phyloP scores from a whole-genome alignment of 2,797 vertebrate genomes.

The Clarias fuscus region DNA sequence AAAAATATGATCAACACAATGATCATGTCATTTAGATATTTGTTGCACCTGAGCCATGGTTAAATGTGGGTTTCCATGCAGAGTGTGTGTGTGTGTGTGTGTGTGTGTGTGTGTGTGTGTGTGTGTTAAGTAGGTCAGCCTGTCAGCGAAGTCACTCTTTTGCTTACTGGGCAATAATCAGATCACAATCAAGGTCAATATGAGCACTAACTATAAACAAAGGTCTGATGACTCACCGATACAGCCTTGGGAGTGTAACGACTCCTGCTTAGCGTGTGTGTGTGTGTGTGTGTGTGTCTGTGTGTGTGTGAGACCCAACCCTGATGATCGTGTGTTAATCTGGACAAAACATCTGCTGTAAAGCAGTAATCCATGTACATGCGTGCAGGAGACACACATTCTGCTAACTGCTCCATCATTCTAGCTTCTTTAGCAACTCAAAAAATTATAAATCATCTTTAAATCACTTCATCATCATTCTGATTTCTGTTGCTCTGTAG shows the following conservation, averaged over 20 bases:
- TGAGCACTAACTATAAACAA: conserved; percentile 20
- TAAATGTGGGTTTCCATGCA: neutral
- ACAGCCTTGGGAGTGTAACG: conserved; percentile 2
- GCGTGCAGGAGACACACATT: neutral
- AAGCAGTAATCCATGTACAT: conserved; percentile 66
- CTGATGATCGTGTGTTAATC: conserved; percentile 70
- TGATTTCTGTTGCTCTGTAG: neutral
- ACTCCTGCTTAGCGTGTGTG: conserved; percentile 32
- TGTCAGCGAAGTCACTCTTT: conserved; percentile 5
- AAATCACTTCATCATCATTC: neutral
- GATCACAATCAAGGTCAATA: conserved; percentile 32
- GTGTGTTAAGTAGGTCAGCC: conserved; percentile 14
- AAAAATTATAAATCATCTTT: neutral
- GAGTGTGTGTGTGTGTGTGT: neutral
- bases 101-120: neutral
- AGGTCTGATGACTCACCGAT: conserved; percentile 31
- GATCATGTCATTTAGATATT: no score
- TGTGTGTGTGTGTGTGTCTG: conserved; percentile 63
- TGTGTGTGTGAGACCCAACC: conserved; percentile 59
- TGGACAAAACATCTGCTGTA: conserved; percentile 75
- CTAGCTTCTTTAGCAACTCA: neutral
- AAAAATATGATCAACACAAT: neutral
- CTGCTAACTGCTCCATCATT: neutral
- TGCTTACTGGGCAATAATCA: conserved; percentile 19
- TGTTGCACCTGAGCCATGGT: neutral